Conservation (phyloP, 2,797 vertebrate genomes). For the Pseudochirops corinnae region DNA sequence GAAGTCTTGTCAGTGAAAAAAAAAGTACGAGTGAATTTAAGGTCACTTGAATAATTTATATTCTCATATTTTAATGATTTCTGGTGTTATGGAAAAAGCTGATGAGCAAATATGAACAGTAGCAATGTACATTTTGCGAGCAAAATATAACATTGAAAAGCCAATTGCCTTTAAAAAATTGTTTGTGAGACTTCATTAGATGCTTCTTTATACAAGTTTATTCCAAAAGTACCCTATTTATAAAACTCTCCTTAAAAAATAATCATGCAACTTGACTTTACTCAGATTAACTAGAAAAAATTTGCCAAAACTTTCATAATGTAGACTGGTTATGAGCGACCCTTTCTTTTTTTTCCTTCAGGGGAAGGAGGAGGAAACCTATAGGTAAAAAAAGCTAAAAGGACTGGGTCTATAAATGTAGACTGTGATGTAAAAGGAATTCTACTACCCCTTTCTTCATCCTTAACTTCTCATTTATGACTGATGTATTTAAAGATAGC, state of each 20-base stretch:
- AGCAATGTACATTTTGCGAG: not conserved
- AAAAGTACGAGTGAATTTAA: conserved; percentile 36
- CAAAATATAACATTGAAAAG: conserved; percentile 5
- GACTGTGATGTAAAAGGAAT: not conserved
- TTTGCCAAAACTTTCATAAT: not conserved
- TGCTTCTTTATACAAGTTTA: not conserved
- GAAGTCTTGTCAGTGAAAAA: conserved; percentile 4
- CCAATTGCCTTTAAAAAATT: not conserved
- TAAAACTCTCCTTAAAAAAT: conserved; percentile 18
- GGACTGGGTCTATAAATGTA: not conserved
- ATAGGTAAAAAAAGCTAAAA: not conserved
- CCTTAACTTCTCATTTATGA: not conserved
- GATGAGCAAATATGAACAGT: conserved; percentile 6
- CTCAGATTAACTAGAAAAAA: not conserved
- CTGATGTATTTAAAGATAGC: not conserved
- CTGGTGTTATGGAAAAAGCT: not conserved
- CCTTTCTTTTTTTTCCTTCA: not conserved
- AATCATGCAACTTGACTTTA: not conserved
- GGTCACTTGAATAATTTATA: conserved; percentile 25
- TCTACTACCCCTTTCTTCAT: not conserved
- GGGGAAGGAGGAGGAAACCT: not conserved
- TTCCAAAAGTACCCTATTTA: not conserved
- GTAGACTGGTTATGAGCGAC: not conserved
- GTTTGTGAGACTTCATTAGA: not conserved
- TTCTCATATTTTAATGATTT: conserved; percentile 25